Conservation (phyloP, 2,113 vertebrate species). For the Catharus fuscescens region DNA sequence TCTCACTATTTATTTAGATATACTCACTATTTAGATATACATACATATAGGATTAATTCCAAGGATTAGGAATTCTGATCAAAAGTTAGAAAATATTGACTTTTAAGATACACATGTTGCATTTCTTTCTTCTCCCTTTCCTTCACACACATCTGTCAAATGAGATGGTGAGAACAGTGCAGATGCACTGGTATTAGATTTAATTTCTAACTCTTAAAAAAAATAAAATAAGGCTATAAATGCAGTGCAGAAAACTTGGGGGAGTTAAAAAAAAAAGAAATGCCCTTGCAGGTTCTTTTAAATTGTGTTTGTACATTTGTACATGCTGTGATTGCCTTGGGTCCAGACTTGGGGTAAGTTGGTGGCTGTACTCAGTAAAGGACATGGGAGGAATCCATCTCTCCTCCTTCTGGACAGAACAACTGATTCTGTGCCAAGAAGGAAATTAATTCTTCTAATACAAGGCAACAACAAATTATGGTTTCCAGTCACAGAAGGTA, state of each 20-base stretch:
- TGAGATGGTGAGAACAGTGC: not conserved
- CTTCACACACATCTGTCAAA: not conserved
- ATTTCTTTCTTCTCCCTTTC: not conserved
- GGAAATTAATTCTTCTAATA: not conserved
- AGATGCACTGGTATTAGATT: not conserved
- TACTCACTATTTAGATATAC: too few relatives aligned
- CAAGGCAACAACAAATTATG: not conserved
- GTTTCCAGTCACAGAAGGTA: not conserved
- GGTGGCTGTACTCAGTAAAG: not conserved
- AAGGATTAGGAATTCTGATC: not conserved
- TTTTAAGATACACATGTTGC: not conserved
- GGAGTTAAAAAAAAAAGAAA: not conserved
- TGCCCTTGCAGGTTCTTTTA: not conserved
- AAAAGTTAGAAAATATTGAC: not conserved
- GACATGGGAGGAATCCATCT: not conserved
- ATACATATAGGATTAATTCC: not conserved
- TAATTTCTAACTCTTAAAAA: not conserved
- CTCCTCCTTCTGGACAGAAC: not conserved
- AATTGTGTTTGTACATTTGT: not conserved
- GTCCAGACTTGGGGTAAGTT: not conserved
- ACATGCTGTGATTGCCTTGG: not conserved
- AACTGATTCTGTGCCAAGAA: not conserved
- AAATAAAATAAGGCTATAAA: not conserved
- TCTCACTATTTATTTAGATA: not conserved
- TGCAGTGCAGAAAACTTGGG: not conserved